Evolutionary conservation across 2,113 vertebrate genomes (phyloP).

Genomic region (Pitta sordida): DNA sequence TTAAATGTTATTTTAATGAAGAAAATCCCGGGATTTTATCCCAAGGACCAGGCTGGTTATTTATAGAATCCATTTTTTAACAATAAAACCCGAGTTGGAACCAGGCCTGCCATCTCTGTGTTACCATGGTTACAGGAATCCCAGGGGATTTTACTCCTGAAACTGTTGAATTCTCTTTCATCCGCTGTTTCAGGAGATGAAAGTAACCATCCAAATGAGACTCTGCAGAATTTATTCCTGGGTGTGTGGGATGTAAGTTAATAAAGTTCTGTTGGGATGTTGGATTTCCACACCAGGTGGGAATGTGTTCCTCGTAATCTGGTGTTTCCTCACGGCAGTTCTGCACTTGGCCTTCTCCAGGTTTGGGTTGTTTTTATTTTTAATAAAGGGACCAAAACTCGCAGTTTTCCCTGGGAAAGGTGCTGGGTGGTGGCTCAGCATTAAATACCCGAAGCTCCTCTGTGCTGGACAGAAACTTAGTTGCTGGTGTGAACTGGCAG

Average conservation of each 20-base stretch:
- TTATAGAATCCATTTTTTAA: not conserved
- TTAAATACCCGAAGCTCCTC: not conserved
- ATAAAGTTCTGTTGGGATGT: not conserved
- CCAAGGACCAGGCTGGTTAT: not conserved
- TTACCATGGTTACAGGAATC: constrained; percentile 30
- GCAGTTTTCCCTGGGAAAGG: accelerated
- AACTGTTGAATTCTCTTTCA: not conserved
- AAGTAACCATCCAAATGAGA: not conserved
- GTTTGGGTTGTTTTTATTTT: accelerated
- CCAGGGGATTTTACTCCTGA: not conserved
- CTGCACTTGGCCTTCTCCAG: not conserved
- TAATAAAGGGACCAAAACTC: accelerated
- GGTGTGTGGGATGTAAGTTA: not conserved
- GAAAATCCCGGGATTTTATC: not conserved
- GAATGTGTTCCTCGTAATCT: accelerated
- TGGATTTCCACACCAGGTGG: not conserved
- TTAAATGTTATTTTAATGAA: not conserved
- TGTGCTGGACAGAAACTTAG: not conserved
- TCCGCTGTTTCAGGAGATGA: not conserved
- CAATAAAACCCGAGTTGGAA: not conserved
- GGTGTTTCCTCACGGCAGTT: accelerated
- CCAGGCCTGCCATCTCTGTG: not conserved
- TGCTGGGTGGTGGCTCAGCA: not conserved
- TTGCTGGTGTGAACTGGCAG: not conserved
- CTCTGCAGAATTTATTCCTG: not conserved